Evolutionary conservation across 1,140 invertebrate genomes (phyloP), one percentile per base, ranked within the genome.

Genomic region (Drosophila tani): DNA sequence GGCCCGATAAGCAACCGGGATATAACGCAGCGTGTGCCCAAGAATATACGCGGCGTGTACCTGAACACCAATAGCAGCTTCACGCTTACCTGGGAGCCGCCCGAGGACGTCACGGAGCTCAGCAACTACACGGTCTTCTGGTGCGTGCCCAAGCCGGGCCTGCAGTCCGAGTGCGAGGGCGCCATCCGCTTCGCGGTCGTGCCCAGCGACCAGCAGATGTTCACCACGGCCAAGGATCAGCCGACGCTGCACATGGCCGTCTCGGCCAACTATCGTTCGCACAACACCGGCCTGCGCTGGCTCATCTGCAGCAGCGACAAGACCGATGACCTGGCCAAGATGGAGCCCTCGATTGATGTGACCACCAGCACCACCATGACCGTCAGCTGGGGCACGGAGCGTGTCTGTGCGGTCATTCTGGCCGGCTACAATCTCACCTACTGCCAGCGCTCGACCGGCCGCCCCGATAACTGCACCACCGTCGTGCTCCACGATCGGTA

Each of bases 231-330:
- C 0, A 51, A 24, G n/a, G 50, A 71, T 6, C 78, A 90, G 45
- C 58, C 57, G 0, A 55, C 75, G 0, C 56, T 92, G 12, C 80
- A 82, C 24, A 80, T 92, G 65, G 91, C 91, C 6, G 91, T 92
- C 1, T 92, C 91, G 15, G 91, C 88, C 8, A 92, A 92, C 56
- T 92, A 80, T 46, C 32, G 45, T 0, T 24, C 57, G 3, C 82
- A 69, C n/a, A 92, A 91, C 62, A 75, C 86, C 1, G 91, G 91
- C 7, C 82, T 92, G 81, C 83, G 80, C 45, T 92, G 91, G 91
- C 51, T 81, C 46, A 81, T 71, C 27, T 92, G 91, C 45, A 81
- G 85, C 17, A 76, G 76, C 40, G 88, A 88, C 64, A 76, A 73
- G 12, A 77, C 65, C 40, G 87, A 84, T 56, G 91, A 92, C 50